phyloP scores from a whole-genome alignment of 2,113 vertebrate genomes.

The Pituophis catenifer region DNA sequence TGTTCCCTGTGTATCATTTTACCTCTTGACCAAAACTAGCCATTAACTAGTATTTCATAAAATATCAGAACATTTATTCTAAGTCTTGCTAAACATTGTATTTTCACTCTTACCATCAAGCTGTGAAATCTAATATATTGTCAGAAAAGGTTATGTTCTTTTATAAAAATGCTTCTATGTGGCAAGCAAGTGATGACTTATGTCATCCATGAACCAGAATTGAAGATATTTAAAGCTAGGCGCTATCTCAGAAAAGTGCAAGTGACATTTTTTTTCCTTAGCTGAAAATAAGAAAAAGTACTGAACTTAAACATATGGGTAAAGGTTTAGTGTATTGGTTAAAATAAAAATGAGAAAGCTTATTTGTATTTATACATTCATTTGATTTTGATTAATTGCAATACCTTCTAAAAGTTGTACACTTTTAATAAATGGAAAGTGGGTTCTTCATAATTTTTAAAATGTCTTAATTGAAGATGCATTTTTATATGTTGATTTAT shows the following conservation, averaged over 20 bases:
- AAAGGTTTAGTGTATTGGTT: not conserved
- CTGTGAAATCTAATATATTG: not conserved
- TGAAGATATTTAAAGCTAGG: not conserved
- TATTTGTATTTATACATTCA: not conserved
- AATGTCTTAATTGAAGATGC: not conserved
- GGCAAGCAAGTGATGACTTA: not conserved
- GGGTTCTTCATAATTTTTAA: not conserved
- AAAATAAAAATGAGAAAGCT: not conserved
- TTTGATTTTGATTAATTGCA: not conserved
- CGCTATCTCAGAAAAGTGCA: not conserved
- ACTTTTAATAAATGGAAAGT: not conserved
- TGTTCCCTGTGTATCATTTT: not conserved
- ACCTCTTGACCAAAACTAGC: not conserved
- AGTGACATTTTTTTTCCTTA: not conserved
- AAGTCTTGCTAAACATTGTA: not conserved
- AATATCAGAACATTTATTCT: not conserved
- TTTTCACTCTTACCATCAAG: too few relatives aligned
- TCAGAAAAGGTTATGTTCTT: not conserved
- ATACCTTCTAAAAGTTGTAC: not conserved
- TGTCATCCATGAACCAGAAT: not conserved
- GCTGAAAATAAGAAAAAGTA: not conserved
- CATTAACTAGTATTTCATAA: not conserved
- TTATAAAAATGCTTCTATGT: not conserved
- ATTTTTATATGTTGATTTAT: not conserved
- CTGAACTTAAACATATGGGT: not conserved